Evolutionary conservation across 1,140 invertebrate genomes (phyloP), one percentile per base, ranked within the genome.

Genomic region (Panulirus ornatus): DNA sequence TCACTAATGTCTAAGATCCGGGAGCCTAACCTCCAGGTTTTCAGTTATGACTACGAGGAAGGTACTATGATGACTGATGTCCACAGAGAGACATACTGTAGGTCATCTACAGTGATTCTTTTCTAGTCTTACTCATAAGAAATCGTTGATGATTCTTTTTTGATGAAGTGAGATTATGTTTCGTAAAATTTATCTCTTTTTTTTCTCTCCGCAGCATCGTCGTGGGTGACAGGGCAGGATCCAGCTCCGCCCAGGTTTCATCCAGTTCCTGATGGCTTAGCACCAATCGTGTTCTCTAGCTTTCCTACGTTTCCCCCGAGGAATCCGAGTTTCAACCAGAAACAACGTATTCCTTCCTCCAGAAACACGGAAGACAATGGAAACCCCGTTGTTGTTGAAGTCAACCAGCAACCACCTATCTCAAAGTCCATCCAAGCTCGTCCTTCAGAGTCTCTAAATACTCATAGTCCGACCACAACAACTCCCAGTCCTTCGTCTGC

Each of bases 141-240:
- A 58, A 22, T 58, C 11, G 22, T 11, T 11, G 51, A 22, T 58
- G 51, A 11, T 22, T 58, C 11, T 11, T 11, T 58, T 11, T 22
- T 11, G 51, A 22, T 22, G 22, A 22, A 11, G 11, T 11, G 51
- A 11, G 11, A 11, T 58, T 58, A 11, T 19, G 14, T 75, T 75
- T 75, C 30, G 16, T n/a, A 40, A 38, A 38, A 58, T 54, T 38
- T 73, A 27, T 22, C 47, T 8, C 36, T 51, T 27, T 19, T 42
- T 81, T 47, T 2, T 81, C 30, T 81, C 16, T 81, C 78, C 9
- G 27, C 78, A 81, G 78, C n/a, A 30, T 54, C 78, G 78, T 36
- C 78, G 30, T 36, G 27, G 27, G 78, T 58, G 47, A 81, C 47
- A 51, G 51, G 78, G 27, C 36, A 36, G 3, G 27, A 36, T 14